These are phyloP conservation scores for Schizotus pectinicornis DNA, from an alignment of 2,888 invertebrate species.

Conservation along the genomic window DNA sequence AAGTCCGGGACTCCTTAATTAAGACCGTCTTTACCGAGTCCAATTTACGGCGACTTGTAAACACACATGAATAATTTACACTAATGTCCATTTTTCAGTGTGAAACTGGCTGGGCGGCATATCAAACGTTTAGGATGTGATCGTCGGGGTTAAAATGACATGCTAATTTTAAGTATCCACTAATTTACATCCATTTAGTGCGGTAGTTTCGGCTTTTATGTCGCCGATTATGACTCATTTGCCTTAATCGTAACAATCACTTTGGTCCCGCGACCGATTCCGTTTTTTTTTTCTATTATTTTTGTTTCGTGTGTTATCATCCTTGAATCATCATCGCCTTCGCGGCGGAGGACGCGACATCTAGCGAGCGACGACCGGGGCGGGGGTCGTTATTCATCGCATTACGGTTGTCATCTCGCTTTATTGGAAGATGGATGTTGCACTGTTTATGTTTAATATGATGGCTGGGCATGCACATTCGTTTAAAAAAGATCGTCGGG, in stretches of 20 bases:
- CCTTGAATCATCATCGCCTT: slow-evolving; percentile 21
- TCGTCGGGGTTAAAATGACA: slow-evolving; percentile 51
- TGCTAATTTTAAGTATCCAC: slow-evolving; percentile 55
- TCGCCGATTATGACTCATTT: slow-evolving; percentile 44
- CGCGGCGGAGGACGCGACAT: slow-evolving; percentile 15
- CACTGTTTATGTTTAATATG: slow-evolving; percentile 48
- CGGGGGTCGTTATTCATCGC: slow-evolving; percentile 40
- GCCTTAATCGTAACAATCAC: slow-evolving; percentile 30
- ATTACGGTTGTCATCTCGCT: slow-evolving; percentile 45
- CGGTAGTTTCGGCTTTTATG: slow-evolving; percentile 43
- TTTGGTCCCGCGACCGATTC: slow-evolving; percentile 16
- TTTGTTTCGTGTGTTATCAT: slow-evolving; percentile 8
- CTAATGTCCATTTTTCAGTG: slow-evolving; percentile 40
- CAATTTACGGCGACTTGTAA: slow-evolving; percentile 44
- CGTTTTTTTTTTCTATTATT: background rate
- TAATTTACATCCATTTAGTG: slow-evolving; percentile 58
- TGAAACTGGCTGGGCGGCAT: slow-evolving; percentile 37
- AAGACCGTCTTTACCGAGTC: slow-evolving; percentile 37
- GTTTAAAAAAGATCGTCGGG: slow-evolving; percentile 19
- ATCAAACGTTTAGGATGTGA: slow-evolving; percentile 42
- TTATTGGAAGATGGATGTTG: slow-evolving; percentile 47
- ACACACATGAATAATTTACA: slow-evolving; percentile 44
- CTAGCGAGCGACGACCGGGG: slow-evolving; percentile 8
- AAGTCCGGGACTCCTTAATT: slow-evolving; percentile 39
- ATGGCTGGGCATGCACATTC: slow-evolving; percentile 35